A percentile compares a stretch with the other conserved stretches of the same genome.
These are phyloP conservation scores for Pangasius macronema DNA, from an alignment of 2,797 vertebrate species.

Conservation along the genomic window DNA sequence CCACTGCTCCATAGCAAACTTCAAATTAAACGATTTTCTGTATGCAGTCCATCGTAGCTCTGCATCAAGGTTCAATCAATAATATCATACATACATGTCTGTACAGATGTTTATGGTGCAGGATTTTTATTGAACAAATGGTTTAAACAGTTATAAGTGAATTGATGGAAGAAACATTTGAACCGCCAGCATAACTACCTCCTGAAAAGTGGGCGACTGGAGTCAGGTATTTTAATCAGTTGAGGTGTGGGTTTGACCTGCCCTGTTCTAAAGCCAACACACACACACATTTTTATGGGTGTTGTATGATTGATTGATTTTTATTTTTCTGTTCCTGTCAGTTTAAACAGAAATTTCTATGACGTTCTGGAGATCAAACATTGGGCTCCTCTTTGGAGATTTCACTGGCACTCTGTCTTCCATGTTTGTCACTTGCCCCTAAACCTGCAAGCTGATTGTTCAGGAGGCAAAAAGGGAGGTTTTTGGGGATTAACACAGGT, in stretches of 20 bases:
- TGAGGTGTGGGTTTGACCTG: background rate
- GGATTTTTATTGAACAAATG: background rate
- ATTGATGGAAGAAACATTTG: conserved; percentile 2
- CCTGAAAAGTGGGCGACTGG: conserved; percentile 2
- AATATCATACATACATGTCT: background rate
- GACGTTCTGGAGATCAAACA: background rate
- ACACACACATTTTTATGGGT: background rate
- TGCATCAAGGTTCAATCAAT: background rate
- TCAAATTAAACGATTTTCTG: background rate
- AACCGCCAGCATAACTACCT: background rate
- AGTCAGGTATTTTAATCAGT: conserved; percentile 13
- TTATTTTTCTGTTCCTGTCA: background rate
- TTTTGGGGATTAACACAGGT: background rate
- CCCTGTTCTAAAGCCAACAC: background rate
- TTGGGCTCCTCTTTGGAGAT: background rate
- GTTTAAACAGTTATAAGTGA: background rate
- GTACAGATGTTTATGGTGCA: background rate
- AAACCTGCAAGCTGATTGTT: background rate
- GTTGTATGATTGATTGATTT: background rate
- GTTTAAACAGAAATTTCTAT: conserved; percentile 1
- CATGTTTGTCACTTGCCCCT: background rate
- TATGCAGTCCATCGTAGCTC: background rate
- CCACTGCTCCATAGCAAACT: background rate
- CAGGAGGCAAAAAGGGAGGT: background rate
- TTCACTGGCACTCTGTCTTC: background rate